A percentile compares a stretch with the other conserved stretches of the same genome.
phyloP scores from a whole-genome alignment of 2,888 invertebrate species.

The Troilus luridus region DNA sequence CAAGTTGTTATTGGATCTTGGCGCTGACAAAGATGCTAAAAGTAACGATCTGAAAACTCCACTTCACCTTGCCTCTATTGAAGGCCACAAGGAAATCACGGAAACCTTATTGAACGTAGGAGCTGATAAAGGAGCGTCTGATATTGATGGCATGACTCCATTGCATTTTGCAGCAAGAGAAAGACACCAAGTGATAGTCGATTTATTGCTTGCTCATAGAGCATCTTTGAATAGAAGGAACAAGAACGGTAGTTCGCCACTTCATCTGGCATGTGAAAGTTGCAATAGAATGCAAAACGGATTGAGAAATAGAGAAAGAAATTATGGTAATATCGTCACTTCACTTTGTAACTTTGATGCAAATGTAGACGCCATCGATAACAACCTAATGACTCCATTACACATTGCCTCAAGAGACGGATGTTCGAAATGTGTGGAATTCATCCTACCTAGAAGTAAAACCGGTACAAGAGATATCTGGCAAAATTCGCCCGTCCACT shows the following conservation, averaged over 20 bases:
- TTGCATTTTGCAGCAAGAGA: not conserved
- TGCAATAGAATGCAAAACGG: not conserved
- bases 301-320: not conserved
- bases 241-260: not conserved
- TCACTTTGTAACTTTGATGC: not conserved
- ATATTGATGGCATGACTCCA: not conserved
- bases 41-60: conserved; percentile 85
- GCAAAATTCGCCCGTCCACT: not conserved
- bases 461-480: not conserved
- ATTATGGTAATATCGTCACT: not conserved
- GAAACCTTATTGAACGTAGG: conserved; percentile 61
- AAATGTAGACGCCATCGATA: not conserved
- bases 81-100: conserved; percentile 75
- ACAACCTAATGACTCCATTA: not conserved
- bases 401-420: not conserved
- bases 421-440: not conserved
- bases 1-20: conserved; percentile 78
- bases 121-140: not conserved
- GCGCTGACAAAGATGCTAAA: conserved; percentile 78
- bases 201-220: not conserved
- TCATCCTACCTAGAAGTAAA: not conserved
- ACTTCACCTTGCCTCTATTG: conserved; percentile 77
- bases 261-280: not conserved
- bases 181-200: not conserved
- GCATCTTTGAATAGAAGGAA: not conserved